phyloP scores from a whole-genome alignment of 2,888 invertebrate genomes.

The Ametastegia equiseti region DNA sequence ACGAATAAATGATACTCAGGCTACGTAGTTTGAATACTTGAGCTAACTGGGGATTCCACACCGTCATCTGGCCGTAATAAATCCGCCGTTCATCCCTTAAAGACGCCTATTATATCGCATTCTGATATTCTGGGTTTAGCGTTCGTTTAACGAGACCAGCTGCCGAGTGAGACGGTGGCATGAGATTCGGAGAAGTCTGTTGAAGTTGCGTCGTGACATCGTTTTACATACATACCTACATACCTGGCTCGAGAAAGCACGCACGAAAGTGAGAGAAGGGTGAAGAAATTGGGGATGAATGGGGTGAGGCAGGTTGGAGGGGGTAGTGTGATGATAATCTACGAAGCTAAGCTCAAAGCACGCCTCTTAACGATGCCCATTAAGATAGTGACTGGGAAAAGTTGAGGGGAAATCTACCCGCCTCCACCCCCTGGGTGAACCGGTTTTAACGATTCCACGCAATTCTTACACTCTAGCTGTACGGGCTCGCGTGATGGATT shows the following conservation, averaged over 20 bases:
- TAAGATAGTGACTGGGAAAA: conserved; percentile 43
- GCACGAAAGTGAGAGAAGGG: not conserved
- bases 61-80: conserved; percentile 4
- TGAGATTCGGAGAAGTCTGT: not conserved
- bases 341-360: conserved; percentile 39
- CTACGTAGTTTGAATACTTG: not conserved
- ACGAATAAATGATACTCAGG: not conserved
- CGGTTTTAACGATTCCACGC: conserved; percentile 42
- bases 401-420: conserved; percentile 1
- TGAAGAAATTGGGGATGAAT: not conserved
- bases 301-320: not conserved
- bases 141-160: conserved; percentile 31
- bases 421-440: not conserved
- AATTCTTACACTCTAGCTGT: conserved; percentile 21
- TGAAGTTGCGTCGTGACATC: not conserved
- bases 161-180: not conserved
- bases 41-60: not conserved
- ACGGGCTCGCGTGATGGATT: conserved; percentile 34
- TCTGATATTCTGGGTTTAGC: conserved; percentile 2
- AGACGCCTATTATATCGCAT: conserved; percentile 29
- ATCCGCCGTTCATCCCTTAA: not conserved
- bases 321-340: conserved; percentile 42
- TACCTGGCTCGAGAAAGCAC: not conserved
- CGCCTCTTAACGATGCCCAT: conserved; percentile 45
- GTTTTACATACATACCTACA: not conserved